These are phyloP conservation scores for Gracilinanus agilis DNA, from an alignment of 2,113 vertebrate species.

Conservation along the genomic window DNA sequence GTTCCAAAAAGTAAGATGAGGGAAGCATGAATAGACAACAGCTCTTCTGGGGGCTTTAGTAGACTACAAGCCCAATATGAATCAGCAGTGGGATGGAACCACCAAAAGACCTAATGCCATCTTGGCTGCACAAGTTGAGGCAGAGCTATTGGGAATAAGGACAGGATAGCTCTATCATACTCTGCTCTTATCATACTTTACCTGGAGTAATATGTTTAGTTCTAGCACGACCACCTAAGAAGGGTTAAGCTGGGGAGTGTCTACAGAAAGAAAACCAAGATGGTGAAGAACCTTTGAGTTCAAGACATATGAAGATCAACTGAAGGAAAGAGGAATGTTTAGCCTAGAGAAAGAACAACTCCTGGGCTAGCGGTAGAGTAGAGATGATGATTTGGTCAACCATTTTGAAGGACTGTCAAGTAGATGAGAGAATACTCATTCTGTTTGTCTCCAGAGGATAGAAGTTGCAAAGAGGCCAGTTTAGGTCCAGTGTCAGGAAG, in stretches of 20 bases:
- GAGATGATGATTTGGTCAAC: background rate
- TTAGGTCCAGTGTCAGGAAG: background rate
- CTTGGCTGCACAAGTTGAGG: background rate
- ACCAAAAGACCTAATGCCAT: background rate
- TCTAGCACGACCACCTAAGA: background rate
- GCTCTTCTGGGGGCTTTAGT: background rate
- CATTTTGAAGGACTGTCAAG: background rate
- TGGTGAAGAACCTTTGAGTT: background rate
- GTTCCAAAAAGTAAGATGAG: background rate
- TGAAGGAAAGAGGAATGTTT: background rate
- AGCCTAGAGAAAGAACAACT: background rate
- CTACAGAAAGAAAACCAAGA: background rate
- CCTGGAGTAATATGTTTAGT: background rate
- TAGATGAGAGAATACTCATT: background rate
- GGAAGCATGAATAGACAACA: background rate
- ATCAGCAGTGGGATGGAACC: background rate
- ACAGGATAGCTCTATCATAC: background rate
- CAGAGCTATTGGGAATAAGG: background rate
- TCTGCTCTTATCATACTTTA: background rate
- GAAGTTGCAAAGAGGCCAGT: background rate
- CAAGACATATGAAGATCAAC: background rate
- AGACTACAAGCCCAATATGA: background rate
- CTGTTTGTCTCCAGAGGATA: background rate
- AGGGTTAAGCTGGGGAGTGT: background rate
- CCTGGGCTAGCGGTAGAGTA: background rate